Percentiles rank a stretch among this genome's conserved stretches.
Evolutionary conservation across 2,113 vertebrate species (phyloP).

Genomic region (Myiagra hebetior): DNA sequence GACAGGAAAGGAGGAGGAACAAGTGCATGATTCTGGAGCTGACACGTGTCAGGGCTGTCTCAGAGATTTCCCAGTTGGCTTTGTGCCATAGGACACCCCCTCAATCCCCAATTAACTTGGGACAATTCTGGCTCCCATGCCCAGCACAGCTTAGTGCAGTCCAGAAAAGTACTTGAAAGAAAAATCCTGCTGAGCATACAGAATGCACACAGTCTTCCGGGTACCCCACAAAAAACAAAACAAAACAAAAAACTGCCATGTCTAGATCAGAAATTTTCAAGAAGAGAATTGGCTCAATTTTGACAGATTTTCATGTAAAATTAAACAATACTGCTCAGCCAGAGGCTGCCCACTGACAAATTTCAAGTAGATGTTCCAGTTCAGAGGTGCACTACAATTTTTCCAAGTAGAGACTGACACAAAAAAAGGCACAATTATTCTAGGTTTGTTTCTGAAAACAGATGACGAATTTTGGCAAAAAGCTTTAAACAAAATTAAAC

Average conservation of each 20-base stretch:
- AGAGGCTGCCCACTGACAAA: neutral
- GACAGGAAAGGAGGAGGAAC: neutral
- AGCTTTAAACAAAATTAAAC: slow-evolving; percentile 2
- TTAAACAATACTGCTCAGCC: neutral
- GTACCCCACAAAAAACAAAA: neutral
- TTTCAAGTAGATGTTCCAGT: neutral
- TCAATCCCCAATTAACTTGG: neutral
- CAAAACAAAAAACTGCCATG: neutral
- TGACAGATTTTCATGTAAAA: neutral
- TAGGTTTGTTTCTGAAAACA: neutral
- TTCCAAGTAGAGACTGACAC: neutral
- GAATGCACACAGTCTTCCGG: neutral
- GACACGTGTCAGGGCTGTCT: neutral
- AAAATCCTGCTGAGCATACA: neutral
- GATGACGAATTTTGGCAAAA: neutral
- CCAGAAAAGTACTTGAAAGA: neutral
- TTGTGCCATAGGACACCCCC: neutral
- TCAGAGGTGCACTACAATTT: neutral
- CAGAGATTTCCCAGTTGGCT: neutral
- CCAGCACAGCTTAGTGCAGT: neutral
- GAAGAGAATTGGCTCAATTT: neutral
- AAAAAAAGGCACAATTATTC: neutral
- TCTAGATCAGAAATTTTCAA: neutral
- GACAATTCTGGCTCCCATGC: neutral
- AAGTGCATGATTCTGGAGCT: neutral